Percentiles rank a stretch among this genome's conserved stretches.
phyloP scores from a whole-genome alignment of 53 echinoderm and acorn worm species.

The Astropecten irregularis region DNA sequence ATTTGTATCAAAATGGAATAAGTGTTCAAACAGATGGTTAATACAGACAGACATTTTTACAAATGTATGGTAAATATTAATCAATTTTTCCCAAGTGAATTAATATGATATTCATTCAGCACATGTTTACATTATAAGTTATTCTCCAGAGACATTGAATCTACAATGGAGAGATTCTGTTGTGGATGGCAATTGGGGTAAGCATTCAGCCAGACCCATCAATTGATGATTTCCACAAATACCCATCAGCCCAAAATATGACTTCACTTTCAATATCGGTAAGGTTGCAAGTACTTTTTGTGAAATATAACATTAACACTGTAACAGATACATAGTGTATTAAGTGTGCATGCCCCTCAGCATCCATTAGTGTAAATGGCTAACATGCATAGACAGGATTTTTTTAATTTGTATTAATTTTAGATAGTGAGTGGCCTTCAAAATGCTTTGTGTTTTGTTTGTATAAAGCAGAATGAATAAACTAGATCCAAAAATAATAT shows the following conservation, averaged over 20 bases:
- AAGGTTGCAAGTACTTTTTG: constrained; percentile 34
- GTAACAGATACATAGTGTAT: constrained; percentile 13
- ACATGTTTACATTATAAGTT: not conserved
- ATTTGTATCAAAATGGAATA: too few species aligned
- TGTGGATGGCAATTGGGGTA: not conserved
- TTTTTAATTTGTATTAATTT: constrained; percentile 60
- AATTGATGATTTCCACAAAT: constrained; percentile 10
- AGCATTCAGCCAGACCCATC: constrained; percentile 31
- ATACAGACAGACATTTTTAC: too few species aligned
- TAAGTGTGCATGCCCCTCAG: constrained; percentile 32
- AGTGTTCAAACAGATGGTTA: too few species aligned
- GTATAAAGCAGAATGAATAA: not conserved
- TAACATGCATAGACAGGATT: constrained; percentile 18
- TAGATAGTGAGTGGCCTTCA: not conserved
- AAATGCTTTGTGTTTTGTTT: constrained; percentile 14
- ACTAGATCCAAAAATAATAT: constrained; percentile 14
- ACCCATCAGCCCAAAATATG: not conserved
- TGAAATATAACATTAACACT: constrained; percentile 54
- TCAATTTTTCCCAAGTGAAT: too few species aligned
- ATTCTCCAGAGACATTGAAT: not conserved
- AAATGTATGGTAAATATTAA: too few species aligned
- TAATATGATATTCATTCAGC: not conserved
- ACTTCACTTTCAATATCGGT: not conserved
- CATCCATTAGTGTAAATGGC: constrained; percentile 53
- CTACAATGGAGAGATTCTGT: not conserved